Base-by-base conservation (phyloP, 1,140 invertebrate species). In the Drosophila novamexicana region DNA sequence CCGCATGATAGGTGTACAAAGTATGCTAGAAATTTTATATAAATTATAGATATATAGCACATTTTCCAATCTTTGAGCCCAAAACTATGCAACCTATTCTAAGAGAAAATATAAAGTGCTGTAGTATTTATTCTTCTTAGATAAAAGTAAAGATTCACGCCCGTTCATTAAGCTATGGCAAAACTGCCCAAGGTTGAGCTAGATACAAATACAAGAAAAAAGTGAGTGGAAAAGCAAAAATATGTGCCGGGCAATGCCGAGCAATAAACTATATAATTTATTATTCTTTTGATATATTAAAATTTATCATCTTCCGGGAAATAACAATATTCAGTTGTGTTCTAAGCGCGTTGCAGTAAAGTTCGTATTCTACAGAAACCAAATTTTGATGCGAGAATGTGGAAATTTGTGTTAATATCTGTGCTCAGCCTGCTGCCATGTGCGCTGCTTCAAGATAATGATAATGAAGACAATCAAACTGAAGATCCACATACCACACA, bases 11-110 rank as follows among this genome's bases (percentile, higher is more conserved):
- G 6, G 10, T 14, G 5, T 22, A 12, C 42, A 67, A 67, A 67
- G 40, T 67, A 57, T 67, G 53, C 64, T 36, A 57, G 12, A 7
- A 16, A 14, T 50, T 67, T 50, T 7, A 18, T 32, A 29, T 57
- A 22, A 10, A 22, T 10, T 10, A 12, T 2, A 10, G n/a, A 47
- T 7, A 29, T 29, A 49, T 0, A 37, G 9, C 14, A 12, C 8
- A 22, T n/a, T 59, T 32, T 12, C 2, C 29, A 53, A 36, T 54
- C 5, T 6, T 8, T 34, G 52, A 44, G 72, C 72, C 72, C 45
- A 39, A 57, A 1, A 45, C 14, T 70, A 70, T 70, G 59, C 72
- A 52, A 56, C 10, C 10, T 10, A 34, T 36, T 14, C 5, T 14
- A 7, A 10, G 22, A 12, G 12, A 40, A 40, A 10, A 40, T 40